Conservation (phyloP, 2,113 vertebrate genomes). For the Dolichallabes microphthalmus region DNA sequence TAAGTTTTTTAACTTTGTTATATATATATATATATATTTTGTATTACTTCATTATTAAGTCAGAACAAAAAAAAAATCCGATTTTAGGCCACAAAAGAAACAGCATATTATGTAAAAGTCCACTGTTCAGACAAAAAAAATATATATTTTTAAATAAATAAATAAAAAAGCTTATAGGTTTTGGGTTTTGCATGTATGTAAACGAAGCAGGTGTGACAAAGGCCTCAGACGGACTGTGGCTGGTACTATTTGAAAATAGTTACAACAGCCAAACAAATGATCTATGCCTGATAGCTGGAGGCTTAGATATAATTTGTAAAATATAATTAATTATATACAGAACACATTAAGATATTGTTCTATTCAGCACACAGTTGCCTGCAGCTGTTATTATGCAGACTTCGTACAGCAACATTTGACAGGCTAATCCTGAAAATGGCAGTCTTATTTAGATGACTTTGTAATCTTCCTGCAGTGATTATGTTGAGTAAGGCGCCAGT, state of each 20-base stretch:
- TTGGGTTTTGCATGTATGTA: too few relatives aligned
- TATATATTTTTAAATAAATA: too few relatives aligned
- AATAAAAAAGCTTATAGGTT: too few relatives aligned
- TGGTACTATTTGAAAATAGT: background rate
- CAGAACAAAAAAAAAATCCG: too few relatives aligned
- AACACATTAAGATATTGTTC: background rate
- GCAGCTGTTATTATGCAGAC: background rate
- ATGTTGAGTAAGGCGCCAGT: background rate
- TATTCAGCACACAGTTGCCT: background rate
- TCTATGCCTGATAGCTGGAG: background rate
- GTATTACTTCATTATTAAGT: too few relatives aligned
- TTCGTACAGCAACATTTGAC: background rate
- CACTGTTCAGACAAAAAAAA: too few relatives aligned
- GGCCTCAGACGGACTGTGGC: too few relatives aligned
- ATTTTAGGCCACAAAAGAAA: too few relatives aligned
- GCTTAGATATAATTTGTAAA: background rate
- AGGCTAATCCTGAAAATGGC: slow-evolving; percentile 2
- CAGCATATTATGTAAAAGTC: too few relatives aligned
- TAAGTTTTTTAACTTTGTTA: too few relatives aligned
- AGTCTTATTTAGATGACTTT: background rate
- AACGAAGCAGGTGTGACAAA: too few relatives aligned
- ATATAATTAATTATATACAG: background rate
- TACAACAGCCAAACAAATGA: background rate
- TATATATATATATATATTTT: too few relatives aligned
- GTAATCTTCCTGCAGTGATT: background rate